A percentile compares a stretch with the other conserved stretches of the same genome.
Evolutionary conservation across 2,888 invertebrate species (phyloP).

Genomic region (Argyresthia albistria): DNA sequence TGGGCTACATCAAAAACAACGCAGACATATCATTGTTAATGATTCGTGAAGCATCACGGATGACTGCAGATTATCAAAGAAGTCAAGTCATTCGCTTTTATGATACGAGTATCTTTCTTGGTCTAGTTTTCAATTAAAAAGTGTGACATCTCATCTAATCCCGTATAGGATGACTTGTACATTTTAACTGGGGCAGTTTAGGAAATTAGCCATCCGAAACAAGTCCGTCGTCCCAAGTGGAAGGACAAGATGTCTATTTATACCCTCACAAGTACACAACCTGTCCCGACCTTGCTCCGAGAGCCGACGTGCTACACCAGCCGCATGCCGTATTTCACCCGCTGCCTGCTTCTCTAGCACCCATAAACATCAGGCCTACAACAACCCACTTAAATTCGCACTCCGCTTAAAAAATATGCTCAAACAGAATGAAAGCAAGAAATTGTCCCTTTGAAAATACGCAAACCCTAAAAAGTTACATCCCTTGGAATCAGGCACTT

Average conservation of each 20-base stretch:
- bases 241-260: constrained; percentile 1
- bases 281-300: too few species aligned
- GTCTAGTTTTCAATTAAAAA: neutral
- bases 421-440: neutral
- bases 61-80: too few species aligned
- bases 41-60: too few species aligned
- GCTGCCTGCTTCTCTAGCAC: too few species aligned
- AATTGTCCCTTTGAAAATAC: too few species aligned
- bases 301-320: too few species aligned
- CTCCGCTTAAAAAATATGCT: neutral
- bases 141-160: neutral
- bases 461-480: neutral
- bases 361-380: too few species aligned
- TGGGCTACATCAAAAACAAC: too few species aligned
- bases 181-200: neutral
- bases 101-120: too few species aligned
- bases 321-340: too few species aligned
- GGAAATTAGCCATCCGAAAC: constrained; percentile 23
- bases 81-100: too few species aligned
- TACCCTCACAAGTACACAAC: neutral
- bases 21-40: too few species aligned
- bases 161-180: neutral
- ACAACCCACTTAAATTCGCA: neutral
- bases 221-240: constrained; percentile 11
- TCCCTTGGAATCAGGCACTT: neutral